phyloP scores from a whole-genome alignment of 2,888 invertebrate species.

The Cryptus armator region DNA sequence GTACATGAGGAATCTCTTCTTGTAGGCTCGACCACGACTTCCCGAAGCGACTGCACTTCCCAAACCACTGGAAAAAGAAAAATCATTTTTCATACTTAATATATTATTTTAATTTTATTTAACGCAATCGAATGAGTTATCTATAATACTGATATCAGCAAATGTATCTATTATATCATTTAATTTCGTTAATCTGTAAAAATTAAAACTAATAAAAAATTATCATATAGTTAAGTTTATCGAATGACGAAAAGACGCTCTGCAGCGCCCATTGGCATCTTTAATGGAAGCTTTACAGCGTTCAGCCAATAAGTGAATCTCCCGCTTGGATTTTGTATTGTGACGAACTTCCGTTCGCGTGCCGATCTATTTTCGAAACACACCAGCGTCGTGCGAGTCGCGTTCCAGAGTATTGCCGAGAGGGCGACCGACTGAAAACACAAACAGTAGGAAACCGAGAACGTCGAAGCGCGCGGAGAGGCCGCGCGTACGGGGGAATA shows the following conservation, averaged over 20 bases:
- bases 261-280: no score
- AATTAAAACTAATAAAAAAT: not conserved
- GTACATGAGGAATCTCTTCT: slow-evolving; percentile 88
- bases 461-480: not conserved
- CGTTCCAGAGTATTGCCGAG: slow-evolving; percentile 68
- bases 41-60: slow-evolving; percentile 82
- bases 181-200: not conserved
- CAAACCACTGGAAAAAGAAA: slow-evolving; percentile 83
- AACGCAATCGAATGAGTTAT: no score
- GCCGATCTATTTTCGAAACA: slow-evolving; percentile 73
- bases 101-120: no score
- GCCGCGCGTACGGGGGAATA: not conserved
- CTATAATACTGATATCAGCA: not conserved
- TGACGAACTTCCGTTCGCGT: slow-evolving; percentile 31
- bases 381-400: slow-evolving; percentile 28
- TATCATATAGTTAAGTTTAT: no score
- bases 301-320: no score
- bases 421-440: slow-evolving; percentile 72
- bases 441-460: slow-evolving; percentile 61
- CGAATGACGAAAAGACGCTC: no score
- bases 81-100: not conserved
- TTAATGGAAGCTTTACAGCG: no score
- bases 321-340: not conserved
- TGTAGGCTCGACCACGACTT: slow-evolving; percentile 67
- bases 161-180: not conserved